Evolutionary conservation across 1,140 invertebrate genomes (phyloP), one percentile per base, ranked within the genome.

Genomic region (Plutomurus gul): DNA sequence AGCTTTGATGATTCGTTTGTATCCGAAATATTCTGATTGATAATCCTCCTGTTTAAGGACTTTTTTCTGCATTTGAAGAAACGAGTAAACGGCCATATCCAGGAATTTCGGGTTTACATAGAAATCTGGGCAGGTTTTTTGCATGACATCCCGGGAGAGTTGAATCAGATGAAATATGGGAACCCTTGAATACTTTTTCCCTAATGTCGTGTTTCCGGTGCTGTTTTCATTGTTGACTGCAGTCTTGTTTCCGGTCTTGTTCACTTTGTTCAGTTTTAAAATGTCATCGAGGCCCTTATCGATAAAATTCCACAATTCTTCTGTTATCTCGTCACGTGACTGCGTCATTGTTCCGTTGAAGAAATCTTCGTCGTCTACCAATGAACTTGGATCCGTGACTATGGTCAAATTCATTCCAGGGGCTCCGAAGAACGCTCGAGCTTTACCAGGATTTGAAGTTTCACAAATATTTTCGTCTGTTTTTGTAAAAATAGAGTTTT

Each of bases 41-140:
- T 18, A 65, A 65, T 33, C 56, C 0, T 18, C 16, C 30, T n/a
- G 25, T 39, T 73, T 73, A 16, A 78, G 39, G 33, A 46, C 18
- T 22, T 33, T 49, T 20, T 73, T 65, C 25, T 78, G 76, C 16
- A 78, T 39, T 51, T 51, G 11, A 20, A 73, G 51, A 39, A 78
- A 78, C 8, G 70, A 20, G 7, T 16, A 46, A 1, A 47, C 39
- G 18, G 76, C 76, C 46, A 78, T 51, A 56, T 78, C 43, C 6
- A 78, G 51, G 40, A 78, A 78, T 49, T 33, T 13, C 10, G 76
- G 76, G 0, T 72, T 47, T 1, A 78, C 27, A 39, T 78, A 78
- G 25, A 47, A 49, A 2, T 65, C 56, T 1, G 76, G 76, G 25
- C 76, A 78, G 3, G 76, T 78, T 51, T 56, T 78, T 20, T 78